Percentiles rank a stretch among this genome's conserved stretches.
Evolutionary conservation across 2,797 vertebrate genomes (phyloP).

Genomic region (Passerculus sandwichensis): DNA sequence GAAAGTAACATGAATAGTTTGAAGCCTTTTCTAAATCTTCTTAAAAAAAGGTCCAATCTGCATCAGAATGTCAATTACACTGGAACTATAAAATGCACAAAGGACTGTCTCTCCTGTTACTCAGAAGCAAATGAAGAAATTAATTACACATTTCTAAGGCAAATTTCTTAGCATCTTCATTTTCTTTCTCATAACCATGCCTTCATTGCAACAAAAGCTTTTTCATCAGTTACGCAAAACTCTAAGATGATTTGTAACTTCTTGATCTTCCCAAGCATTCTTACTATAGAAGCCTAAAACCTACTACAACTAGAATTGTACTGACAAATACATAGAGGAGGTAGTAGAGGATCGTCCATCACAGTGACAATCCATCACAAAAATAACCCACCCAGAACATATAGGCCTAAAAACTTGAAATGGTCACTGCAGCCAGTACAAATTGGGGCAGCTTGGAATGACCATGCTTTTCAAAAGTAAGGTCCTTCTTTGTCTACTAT

Average conservation of each 20-base stretch:
- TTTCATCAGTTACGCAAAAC: neutral
- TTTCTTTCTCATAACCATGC: neutral
- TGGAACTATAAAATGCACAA: neutral
- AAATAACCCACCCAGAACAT: slow-evolving; percentile 51
- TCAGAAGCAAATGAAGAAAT: neutral
- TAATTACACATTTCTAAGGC: neutral
- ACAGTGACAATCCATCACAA: slow-evolving; percentile 46
- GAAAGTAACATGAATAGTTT: neutral
- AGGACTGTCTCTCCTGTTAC: neutral
- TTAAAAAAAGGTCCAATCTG: neutral
- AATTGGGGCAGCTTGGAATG: neutral
- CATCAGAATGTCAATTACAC: neutral
- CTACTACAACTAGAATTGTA: neutral
- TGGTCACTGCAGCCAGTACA: neutral
- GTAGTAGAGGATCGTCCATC: neutral
- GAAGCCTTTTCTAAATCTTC: neutral
- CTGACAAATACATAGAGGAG: slow-evolving; percentile 12
- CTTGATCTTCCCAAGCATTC: neutral
- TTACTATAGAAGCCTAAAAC: neutral
- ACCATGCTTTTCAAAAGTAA: neutral
- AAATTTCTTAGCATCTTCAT: neutral
- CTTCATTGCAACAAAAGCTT: neutral
- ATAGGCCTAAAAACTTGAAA: slow-evolving; percentile 24
- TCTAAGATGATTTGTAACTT: neutral
- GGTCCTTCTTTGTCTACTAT: neutral